Base-by-base conservation (phyloP, 2,113 vertebrate genomes). In the Chaetodon auriga region DNA sequence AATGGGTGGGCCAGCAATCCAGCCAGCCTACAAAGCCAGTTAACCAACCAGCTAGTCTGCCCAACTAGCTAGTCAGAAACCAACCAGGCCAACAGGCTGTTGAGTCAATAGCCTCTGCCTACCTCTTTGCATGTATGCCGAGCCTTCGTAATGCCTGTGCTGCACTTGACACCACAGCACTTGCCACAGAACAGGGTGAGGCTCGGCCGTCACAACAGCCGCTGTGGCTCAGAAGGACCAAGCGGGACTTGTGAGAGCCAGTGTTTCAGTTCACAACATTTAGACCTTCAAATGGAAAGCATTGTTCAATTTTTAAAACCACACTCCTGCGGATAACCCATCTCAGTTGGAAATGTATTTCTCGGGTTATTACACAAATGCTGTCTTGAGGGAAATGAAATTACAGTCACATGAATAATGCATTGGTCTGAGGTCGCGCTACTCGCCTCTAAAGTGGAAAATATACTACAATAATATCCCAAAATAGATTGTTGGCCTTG, bases 71-170 rank as follows among this genome's bases (percentile, higher is more conserved):
- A 3, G 30, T 30, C 30, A 30, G 30, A 30, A 36, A 49, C 57
- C 60, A 68, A 58, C 60, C 58, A 80, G 84, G 36, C 62, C 66
- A 13, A 53, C 70, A 51, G 79, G 68, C 84, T 45, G 55, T 73
- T 68, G 62, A 82, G 74, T 76, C 54, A 74, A 41, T 83, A 83
- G 75, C 46, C 76, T 79, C 58, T 66, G 69, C 65, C n/a, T 66
- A 25, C 60, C 69, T 78, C 72, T 92, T 90, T 91, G 83, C 58
- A 62, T 89, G 87, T 80, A 77, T 76, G 82, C 89, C 70, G 14
- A 85, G 68, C 43, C 45, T 69, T 69, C 74, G 36, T 62, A 71
- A 80, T 72, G 83, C 73, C 58, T 23, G 49, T 76, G 81, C 73
- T 63, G 55, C 38, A 36, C 68, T 78, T 80, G 18, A 72, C 69